Evolutionary conservation across 2,113 vertebrate genomes (phyloP).

Genomic region (human (Homo sapiens)): DNA sequence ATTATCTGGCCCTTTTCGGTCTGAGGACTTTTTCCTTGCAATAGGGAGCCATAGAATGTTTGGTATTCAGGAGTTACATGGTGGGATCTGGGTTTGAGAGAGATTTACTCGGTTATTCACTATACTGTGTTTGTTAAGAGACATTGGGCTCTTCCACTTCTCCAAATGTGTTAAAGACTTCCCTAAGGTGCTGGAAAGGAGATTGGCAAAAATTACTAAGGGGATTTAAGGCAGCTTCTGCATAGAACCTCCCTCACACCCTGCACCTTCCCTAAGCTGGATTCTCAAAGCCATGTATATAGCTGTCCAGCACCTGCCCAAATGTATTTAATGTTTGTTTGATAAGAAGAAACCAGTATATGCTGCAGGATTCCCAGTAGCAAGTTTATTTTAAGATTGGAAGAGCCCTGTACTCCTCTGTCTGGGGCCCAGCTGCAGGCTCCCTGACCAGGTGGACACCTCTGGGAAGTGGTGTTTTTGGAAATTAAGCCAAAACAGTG

Average conservation of each 20-base stretch:
- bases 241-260: background rate
- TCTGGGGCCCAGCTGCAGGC: background rate
- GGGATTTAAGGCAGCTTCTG: slow-evolving; percentile 66
- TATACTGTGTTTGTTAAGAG: slow-evolving; percentile 70
- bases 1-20: background rate
- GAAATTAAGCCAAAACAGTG: slow-evolving; percentile 18
- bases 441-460: background rate
- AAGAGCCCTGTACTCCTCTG: background rate
- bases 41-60: background rate
- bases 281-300: slow-evolving; percentile 55
- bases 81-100: background rate
- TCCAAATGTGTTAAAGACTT: slow-evolving; percentile 72
- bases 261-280: background rate
- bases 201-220: slow-evolving; percentile 68
- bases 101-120: slow-evolving; percentile 63
- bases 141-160: slow-evolving; percentile 68
- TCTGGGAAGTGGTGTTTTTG: slow-evolving; percentile 42
- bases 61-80: background rate
- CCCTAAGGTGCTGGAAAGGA: slow-evolving; percentile 56
- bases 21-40: background rate
- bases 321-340: slow-evolving; percentile 66
- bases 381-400: slow-evolving; percentile 63
- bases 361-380: slow-evolving; percentile 37
- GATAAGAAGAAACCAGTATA: slow-evolving; percentile 56
- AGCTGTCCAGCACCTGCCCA: slow-evolving; percentile 54